These are phyloP conservation scores for Brevimyrus niger DNA, from an alignment of 2,113 vertebrate species.

Conservation along the genomic window DNA sequence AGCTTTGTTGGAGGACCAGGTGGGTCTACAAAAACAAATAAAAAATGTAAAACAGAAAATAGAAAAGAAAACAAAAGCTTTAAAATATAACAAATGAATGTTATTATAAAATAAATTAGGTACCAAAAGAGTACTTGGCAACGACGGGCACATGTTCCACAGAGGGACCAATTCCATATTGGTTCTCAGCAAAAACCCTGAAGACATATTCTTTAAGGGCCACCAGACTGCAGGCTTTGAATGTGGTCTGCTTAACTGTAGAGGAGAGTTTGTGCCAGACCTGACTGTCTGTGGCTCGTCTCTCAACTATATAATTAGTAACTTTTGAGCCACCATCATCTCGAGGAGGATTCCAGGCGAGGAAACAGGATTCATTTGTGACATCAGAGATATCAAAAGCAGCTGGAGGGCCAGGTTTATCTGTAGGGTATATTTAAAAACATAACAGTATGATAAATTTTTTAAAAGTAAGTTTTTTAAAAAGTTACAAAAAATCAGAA, in stretches of 20 bases:
- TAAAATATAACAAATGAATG: neutral
- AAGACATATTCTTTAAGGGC: constrained; percentile 90
- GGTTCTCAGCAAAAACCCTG: constrained; percentile 91
- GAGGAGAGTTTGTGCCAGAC: constrained; percentile 93
- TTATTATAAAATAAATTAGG: constrained; percentile 29
- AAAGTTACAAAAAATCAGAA: neutral
- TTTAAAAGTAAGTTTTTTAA: neutral
- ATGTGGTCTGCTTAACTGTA: constrained; percentile 88
- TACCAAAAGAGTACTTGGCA: constrained; percentile 92
- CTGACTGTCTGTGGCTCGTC: constrained; percentile 72
- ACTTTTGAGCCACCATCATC: constrained; percentile 89
- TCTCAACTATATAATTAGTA: constrained; percentile 91
- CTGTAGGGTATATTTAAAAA: constrained; percentile 50
- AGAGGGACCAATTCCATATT: constrained; percentile 87
- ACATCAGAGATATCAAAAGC: constrained; percentile 93
- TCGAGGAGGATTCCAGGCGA: constrained; percentile 95
- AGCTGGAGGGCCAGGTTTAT: constrained; percentile 94
- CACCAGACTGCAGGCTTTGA: constrained; percentile 79
- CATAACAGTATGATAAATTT: neutral
- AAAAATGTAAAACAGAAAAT: neutral
- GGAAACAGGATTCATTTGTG: constrained; percentile 82
- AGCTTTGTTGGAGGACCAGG: constrained; percentile 84
- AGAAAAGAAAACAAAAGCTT: neutral
- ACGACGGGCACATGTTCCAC: constrained; percentile 74
- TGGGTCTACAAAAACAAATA: constrained; percentile 63